phyloP scores from a whole-genome alignment of 2,888 invertebrate genomes.

The Cephus sareptanus region DNA sequence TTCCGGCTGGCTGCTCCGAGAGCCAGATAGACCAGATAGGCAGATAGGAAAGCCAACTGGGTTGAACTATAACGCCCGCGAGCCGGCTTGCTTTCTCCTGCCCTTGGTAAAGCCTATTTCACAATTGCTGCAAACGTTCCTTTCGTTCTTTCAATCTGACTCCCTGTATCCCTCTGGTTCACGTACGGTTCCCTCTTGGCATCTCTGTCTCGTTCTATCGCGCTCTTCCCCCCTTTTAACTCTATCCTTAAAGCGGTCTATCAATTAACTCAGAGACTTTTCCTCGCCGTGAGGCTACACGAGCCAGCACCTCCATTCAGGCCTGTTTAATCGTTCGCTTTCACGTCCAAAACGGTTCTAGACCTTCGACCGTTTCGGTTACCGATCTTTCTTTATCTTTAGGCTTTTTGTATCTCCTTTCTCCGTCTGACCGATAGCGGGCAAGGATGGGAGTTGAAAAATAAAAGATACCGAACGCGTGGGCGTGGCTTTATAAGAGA shows the following conservation, averaged over 20 bases:
- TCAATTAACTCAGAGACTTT: not conserved
- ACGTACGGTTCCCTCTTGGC: not conserved
- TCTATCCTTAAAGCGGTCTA: not conserved
- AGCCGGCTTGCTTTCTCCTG: slow-evolving; percentile 39
- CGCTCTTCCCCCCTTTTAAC: not conserved
- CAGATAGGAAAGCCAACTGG: slow-evolving; percentile 39
- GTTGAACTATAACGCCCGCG: slow-evolving; percentile 33
- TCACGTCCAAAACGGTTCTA: not conserved
- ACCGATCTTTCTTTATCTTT: not conserved
- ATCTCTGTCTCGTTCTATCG: not conserved
- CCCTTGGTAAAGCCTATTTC: slow-evolving; percentile 37
- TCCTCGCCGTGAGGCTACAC: not conserved
- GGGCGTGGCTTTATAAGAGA: not conserved
- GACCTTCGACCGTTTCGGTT: not conserved
- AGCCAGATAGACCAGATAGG: slow-evolving; percentile 20
- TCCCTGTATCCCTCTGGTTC: not conserved
- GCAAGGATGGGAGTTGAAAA: not conserved
- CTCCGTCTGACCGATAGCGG: not conserved
- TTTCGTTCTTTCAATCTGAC: not conserved
- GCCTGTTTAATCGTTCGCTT: not conserved
- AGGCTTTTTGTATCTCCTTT: not conserved
- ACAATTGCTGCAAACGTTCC: not conserved
- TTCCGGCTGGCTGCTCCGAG: slow-evolving; percentile 1
- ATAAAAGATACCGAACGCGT: not conserved
- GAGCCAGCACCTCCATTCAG: not conserved